Base-by-base conservation (phyloP, 2,113 vertebrate genomes). In the Glaucomys volans region DNA sequence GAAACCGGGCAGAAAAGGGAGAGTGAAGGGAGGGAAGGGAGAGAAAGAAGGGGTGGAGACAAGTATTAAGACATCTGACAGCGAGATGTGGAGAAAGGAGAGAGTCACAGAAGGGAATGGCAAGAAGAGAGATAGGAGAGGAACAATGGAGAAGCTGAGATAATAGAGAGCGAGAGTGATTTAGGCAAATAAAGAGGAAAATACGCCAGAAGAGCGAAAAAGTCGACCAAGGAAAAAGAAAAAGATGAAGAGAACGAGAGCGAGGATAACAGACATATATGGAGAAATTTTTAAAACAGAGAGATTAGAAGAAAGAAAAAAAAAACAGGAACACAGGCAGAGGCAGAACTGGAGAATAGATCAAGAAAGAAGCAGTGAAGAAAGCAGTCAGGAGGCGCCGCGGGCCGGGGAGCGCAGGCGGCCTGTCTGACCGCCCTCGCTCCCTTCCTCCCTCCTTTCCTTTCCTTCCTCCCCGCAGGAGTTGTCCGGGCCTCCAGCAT, bases 401-500 rank as follows among this genome's bases (percentile, higher is more conserved):
- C 20, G 52, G n/a, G 66, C 52, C 8, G 24, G 66, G 59, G 30
- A 10, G 13, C 5, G 8, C 88, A 22, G 28, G 72, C 35, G 42
- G 71, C 66, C 11, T 30, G 8, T 5, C 72, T 90, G 75, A 86
- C 52, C 47, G 54, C 85, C 67, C 87, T 9, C 62, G 71, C 13
- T 8, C 80, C 82, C 42, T 40, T 35, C 57, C 11, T 4, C 47
- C 26, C 5, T 26, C 30, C 30, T 40, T 17, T 20, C 62, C 37
- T 14, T 30, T 57, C 35, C 57, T 35, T 9, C 50, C 59, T 52
- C 44, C 81, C 18, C 17, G 67, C 97, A 99, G 99, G 99, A 62
- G 99, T 99, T 40, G 99, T 99, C 94, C 98, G 99, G 77, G 99
- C 99, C 97, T 99, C 99, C 97, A 99, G 99, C 98, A 99, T 99